These are phyloP conservation scores for Fistularia commersonii DNA, from an alignment of 2,797 vertebrate species.

Conservation along the genomic window DNA sequence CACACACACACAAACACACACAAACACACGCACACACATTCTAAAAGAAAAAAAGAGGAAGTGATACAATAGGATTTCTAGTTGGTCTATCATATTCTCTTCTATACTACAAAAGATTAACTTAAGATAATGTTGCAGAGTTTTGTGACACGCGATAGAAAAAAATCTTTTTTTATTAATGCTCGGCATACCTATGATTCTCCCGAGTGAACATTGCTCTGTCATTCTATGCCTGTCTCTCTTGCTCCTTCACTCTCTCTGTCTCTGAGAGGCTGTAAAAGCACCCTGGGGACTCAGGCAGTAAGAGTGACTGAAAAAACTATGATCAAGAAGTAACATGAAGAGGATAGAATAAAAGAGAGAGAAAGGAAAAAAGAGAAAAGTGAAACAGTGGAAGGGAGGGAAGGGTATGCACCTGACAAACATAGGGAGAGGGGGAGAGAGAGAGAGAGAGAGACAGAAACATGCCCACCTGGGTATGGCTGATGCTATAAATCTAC, in stretches of 20 bases:
- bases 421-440: too few relatives aligned
- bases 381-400: constrained; percentile 29
- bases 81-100: too few relatives aligned
- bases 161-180: too few relatives aligned
- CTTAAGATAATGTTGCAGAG: too few relatives aligned
- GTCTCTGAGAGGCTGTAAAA: constrained; percentile 61
- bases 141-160: too few relatives aligned
- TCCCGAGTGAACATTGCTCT: too few relatives aligned
- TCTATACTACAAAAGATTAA: too few relatives aligned
- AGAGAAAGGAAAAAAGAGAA: constrained; percentile 36
- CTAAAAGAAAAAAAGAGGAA: too few relatives aligned
- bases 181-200: too few relatives aligned
- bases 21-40: constrained; percentile 7
- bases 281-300: constrained; percentile 53
- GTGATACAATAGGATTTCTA: too few relatives aligned
- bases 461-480: not conserved
- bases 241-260: not conserved
- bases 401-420: constrained; percentile 31
- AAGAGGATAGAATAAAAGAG: constrained; percentile 19
- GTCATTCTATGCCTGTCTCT: too few relatives aligned
- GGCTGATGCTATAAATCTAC: not conserved
- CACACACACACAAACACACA: constrained; percentile 8
- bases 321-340: constrained; percentile 59
- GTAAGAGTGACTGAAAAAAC: constrained; percentile 50
- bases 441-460: not conserved